These are phyloP conservation scores for Etheostoma cragini DNA, from an alignment of 2,113 vertebrate species.

Conservation along the genomic window DNA sequence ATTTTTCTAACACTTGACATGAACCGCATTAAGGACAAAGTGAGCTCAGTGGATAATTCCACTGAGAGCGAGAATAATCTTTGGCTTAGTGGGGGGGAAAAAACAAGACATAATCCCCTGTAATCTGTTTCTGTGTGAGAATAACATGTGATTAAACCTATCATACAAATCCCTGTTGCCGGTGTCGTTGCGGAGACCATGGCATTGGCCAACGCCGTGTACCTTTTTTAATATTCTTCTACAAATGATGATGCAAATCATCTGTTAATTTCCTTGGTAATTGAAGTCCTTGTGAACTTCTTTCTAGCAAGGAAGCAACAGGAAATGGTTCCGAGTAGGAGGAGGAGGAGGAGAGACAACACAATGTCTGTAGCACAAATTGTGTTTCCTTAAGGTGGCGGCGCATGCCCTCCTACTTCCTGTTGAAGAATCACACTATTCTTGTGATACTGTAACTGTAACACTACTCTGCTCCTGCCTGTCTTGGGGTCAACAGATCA, in stretches of 20 bases:
- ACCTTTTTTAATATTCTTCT: background rate
- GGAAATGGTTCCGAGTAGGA: slow-evolving; percentile 68
- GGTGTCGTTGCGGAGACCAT: background rate
- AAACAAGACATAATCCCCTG: background rate
- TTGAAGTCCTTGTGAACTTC: slow-evolving; percentile 1
- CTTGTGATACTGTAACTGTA: slow-evolving; percentile 24
- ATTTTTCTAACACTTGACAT: background rate
- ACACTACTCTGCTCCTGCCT: slow-evolving; percentile 5
- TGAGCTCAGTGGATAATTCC: background rate
- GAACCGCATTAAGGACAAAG: background rate
- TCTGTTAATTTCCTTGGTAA: slow-evolving; percentile 7
- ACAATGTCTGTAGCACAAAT: slow-evolving; percentile 26
- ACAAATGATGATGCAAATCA: slow-evolving; percentile 18
- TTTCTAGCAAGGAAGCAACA: slow-evolving; percentile 51
- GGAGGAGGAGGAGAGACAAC: slow-evolving; percentile 45
- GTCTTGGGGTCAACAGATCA: slow-evolving; percentile 34
- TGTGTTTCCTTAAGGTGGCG: slow-evolving; percentile 59
- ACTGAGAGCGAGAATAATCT: slow-evolving; percentile 2
- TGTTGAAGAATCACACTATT: slow-evolving; percentile 34
- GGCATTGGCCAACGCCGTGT: background rate
- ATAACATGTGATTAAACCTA: slow-evolving; percentile 16
- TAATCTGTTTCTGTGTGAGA: slow-evolving; percentile 31
- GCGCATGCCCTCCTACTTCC: slow-evolving; percentile 51
- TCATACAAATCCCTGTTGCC: slow-evolving; percentile 10
- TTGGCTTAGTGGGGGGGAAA: background rate